Base-by-base conservation (phyloP, 2,888 invertebrate genomes). In the Aphrophora alni region DNA sequence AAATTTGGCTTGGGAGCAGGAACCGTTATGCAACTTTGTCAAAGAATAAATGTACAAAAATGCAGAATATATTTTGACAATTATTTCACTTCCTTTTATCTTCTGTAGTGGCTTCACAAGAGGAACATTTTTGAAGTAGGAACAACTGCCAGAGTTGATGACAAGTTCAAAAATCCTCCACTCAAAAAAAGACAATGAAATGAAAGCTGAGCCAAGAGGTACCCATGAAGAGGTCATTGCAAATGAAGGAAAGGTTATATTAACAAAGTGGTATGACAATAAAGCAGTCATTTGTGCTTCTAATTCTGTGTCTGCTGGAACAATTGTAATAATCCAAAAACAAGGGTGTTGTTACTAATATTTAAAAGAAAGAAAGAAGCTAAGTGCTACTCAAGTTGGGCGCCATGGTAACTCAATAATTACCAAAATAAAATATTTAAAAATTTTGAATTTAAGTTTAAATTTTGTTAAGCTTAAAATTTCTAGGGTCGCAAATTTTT, bases 251-350 rank as follows among this genome's bases (percentile, higher is more conserved):
- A 80, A 14, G 69, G 80, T 80, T n/a, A 51, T 82, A 51, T 68
- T 84, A 14, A 78, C 76, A 12, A 82, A 83, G 71, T 85, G 84
- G n/a, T 73, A 77, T n/a, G 84, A 84, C 83, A 85, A 83, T 72
- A 84, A 82, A 75, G 33, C 77, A 70, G 84, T 85, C 14, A 70
- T 77, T 26, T 27, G 83, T 68, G 84, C 84, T 69, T 85, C 86
- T 21, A 84, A 84, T 72, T 84, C 81, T 81, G 73, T 82, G 69
- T 82, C 82, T 51, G 77, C 73, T 28, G 84, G 83, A 51, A 71
- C 81, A 38, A 27, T 77, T n/a, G n/a, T n/a, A n/a, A n/a, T n/a
- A n/a, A n/a, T n/a, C n/a, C n/a, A n/a, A n/a, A n/a, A n/a, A n/a
- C n/a, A n/a, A n/a, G n/a, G n/a, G n/a, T n/a, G n/a, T n/a, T n/a